Conservation (phyloP, 2,888 invertebrate species). For the Rhaphigaster nebulosa region DNA sequence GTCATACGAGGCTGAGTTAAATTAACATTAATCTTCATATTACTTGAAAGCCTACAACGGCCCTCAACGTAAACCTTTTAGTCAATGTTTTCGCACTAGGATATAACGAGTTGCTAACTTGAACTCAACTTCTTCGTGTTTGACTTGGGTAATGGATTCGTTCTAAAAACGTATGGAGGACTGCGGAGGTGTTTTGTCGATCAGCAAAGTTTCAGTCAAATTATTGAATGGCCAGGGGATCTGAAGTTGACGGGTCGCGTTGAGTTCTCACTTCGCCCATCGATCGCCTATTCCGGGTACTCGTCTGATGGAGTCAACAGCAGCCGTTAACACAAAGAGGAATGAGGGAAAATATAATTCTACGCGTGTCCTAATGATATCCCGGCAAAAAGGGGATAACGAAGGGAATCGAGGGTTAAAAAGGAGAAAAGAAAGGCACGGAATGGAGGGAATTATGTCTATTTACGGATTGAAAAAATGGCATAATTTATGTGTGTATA, state of each 20-base stretch:
- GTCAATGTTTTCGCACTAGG: too few species aligned
- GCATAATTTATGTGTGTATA: background rate
- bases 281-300: background rate
- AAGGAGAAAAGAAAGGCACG: background rate
- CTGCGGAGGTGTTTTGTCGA: background rate
- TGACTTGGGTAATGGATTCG: too few species aligned
- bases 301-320: background rate
- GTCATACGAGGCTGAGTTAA: too few species aligned
- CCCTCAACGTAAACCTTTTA: too few species aligned
- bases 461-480: background rate
- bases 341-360: background rate
- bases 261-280: background rate
- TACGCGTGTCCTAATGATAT: background rate
- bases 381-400: background rate
- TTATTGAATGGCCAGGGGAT: background rate
- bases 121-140: too few species aligned
- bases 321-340: background rate
- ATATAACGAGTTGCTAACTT: too few species aligned
- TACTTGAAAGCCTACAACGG: too few species aligned
- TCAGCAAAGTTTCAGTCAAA: background rate
- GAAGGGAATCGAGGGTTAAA: background rate
- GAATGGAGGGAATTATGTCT: background rate
- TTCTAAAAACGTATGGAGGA: too few species aligned
- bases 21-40: too few species aligned
- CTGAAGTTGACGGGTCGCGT: background rate